Percentiles rank a stretch among this genome's conserved stretches.
These are phyloP conservation scores for Daubentonia madagascariensis DNA, from an alignment of 2,113 vertebrate genomes.

Conservation along the genomic window DNA sequence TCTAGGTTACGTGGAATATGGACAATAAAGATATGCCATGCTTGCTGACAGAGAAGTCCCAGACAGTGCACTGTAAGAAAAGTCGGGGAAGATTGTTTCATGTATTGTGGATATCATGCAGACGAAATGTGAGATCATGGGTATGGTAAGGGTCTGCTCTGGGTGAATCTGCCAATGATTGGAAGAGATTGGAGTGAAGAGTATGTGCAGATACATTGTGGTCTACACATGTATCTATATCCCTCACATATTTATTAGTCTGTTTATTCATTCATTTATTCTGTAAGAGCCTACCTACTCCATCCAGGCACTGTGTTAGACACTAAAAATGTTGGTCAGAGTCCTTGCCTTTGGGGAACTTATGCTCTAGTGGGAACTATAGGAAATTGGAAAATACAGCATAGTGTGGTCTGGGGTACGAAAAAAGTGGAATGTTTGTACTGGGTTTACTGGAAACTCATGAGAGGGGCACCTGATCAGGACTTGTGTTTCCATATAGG, in stretches of 20 bases:
- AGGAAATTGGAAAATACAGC: background rate
- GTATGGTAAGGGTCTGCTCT: background rate
- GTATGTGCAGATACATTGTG: background rate
- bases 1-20: background rate
- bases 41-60: background rate
- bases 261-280: background rate
- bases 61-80: background rate
- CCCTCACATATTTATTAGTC: background rate
- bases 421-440: background rate
- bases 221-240: background rate
- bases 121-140: background rate
- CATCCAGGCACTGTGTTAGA: background rate
- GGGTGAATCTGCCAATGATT: background rate
- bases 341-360: background rate
- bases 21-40: background rate
- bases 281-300: background rate
- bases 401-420: background rate
- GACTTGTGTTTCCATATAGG: background rate
- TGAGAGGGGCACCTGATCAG: background rate
- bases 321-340: background rate
- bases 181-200: background rate
- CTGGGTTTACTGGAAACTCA: background rate
- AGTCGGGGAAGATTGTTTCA: background rate
- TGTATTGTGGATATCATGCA: background rate
- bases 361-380: background rate